phyloP scores from a whole-genome alignment of 2,113 vertebrate species.

The Takifugu flavidus region DNA sequence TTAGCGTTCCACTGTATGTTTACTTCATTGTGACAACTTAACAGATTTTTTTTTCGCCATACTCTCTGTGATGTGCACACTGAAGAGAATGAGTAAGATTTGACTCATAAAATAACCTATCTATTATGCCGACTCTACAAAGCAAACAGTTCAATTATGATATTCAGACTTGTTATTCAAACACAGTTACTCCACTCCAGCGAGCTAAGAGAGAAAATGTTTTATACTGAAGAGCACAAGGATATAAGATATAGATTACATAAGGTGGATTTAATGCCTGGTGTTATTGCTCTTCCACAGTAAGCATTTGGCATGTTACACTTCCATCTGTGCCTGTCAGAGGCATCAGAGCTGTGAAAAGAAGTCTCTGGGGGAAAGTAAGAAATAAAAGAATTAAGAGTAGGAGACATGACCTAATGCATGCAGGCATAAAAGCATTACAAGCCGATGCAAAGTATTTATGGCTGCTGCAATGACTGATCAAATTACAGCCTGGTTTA shows the following conservation, averaged over 20 bases:
- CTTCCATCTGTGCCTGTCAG: constrained; percentile 12
- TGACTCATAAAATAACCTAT: constrained; percentile 7
- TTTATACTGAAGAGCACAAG: constrained; percentile 33
- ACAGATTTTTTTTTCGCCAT: background rate
- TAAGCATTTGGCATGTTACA: constrained; percentile 7
- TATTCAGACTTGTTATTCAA: constrained; percentile 16
- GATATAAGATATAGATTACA: constrained; percentile 42
- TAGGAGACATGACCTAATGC: constrained; percentile 19
- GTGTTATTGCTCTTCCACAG: constrained; percentile 19
- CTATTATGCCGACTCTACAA: constrained; percentile 20
- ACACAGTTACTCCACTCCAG: background rate
- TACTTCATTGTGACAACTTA: background rate
- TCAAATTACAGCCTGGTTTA: constrained; percentile 45
- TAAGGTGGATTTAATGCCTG: constrained; percentile 43
- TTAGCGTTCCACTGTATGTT: background rate
- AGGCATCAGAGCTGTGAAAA: constrained; percentile 4
- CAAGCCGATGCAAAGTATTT: constrained; percentile 34
- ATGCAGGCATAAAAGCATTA: constrained; percentile 36
- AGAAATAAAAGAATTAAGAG: background rate
- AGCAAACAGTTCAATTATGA: constrained; percentile 19
- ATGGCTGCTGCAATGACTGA: constrained; percentile 38
- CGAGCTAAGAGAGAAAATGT: background rate
- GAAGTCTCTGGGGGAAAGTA: constrained; percentile 19
- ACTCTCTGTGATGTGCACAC: background rate
- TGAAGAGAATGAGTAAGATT: background rate